Evolutionary conservation across 2,113 vertebrate genomes (phyloP), one percentile per base, ranked within the genome.

Genomic region (Bubalus kerabau): DNA sequence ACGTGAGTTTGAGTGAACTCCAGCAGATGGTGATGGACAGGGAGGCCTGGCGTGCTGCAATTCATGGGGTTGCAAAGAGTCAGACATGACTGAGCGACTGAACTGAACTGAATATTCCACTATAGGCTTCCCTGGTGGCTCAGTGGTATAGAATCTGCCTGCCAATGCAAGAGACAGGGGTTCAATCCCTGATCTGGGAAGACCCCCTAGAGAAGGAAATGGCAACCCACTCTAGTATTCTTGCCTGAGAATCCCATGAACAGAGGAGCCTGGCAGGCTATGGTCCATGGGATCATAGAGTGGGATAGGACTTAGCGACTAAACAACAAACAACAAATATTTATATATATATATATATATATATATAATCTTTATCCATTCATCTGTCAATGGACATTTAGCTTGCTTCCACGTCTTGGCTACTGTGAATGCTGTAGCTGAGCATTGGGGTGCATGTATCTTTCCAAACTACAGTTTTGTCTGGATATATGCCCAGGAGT

Each of bases 21-120:
- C 0, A 2, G 26, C 26, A 60, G 26, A 1, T 60, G 59, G 26
- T 59, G 57, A 28, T 59, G 57, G 57, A 60, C 26, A 14, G 59
- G 59, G 59, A 60, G 2, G 59, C 26, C 59, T 30, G 59, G 26
- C 0, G 26, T 60, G 11, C 59, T 60, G 59, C 11, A 1, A 5
- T 60, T 60, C 59, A 60, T 28, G 59, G 26, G 28, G 6, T 60
- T 0, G 2, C 59, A 60, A 28, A 59, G 13, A 60, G 12, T 60
- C 24, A 0, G 26, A 60, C 59, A 7, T 0, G 0, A 60, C 59
- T 60, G 59, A 60, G 59, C 0, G 2, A 14, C 12, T 60, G 59
- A 60, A 60, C 12, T 60, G 59, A 60, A 13, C 48, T 59, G 5
- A 80, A 30, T 6, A 80, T 80, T 80, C 28, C 78, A 50, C 9